A percentile compares a stretch with the other conserved stretches of the same genome.
These are phyloP conservation scores for Glossosoma conforme DNA, from an alignment of 1,140 invertebrate species.

Conservation along the genomic window DNA sequence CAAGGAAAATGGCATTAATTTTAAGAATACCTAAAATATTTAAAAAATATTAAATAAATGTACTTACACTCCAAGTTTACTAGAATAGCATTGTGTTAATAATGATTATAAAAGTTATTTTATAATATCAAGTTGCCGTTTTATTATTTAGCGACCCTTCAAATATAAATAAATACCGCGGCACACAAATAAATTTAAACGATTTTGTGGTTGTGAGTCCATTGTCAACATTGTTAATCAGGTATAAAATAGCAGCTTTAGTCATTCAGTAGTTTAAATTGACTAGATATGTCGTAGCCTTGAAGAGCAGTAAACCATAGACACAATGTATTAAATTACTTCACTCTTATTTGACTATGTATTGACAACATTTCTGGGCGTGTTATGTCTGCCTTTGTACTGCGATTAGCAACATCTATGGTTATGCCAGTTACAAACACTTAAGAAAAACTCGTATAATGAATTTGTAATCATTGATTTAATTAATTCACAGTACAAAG, in stretches of 20 bases:
- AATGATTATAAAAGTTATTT: background rate
- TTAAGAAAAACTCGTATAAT: background rate
- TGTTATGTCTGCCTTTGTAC: background rate
- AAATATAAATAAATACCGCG: too few relatives aligned
- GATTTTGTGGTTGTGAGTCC: too few relatives aligned
- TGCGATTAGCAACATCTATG: background rate
- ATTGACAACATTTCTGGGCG: background rate
- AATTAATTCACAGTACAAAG: background rate
- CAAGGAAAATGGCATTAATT: too few relatives aligned
- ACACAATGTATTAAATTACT: conserved; percentile 2
- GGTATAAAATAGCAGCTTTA: background rate
- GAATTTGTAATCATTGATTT: background rate
- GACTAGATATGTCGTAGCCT: conserved; percentile 2
- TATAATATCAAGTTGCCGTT: too few relatives aligned
- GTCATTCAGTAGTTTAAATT: conserved; percentile 1
- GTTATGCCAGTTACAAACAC: background rate
- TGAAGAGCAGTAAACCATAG: background rate
- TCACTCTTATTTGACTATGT: background rate
- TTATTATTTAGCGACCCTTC: too few relatives aligned
- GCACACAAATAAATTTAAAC: too few relatives aligned
- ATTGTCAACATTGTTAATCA: background rate
- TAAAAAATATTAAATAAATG: too few relatives aligned
- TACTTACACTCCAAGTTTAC: background rate
- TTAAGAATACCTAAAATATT: too few relatives aligned
- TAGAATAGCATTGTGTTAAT: background rate